These are phyloP conservation scores for Ophonus ardosiacus DNA, from an alignment of 2,888 invertebrate genomes.

Conservation along the genomic window DNA sequence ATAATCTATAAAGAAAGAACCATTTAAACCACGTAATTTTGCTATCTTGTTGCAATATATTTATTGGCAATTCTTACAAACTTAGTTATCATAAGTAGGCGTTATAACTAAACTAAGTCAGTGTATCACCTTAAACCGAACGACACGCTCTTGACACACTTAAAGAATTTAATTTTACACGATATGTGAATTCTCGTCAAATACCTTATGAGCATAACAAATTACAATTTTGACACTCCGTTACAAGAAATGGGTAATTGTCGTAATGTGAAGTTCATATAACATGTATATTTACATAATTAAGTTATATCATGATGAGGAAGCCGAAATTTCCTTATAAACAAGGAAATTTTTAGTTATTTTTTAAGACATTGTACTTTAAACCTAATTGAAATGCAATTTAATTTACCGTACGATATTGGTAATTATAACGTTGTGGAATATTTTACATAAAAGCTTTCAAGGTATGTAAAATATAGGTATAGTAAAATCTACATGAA, in stretches of 20 bases:
- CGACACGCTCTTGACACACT: constrained; percentile 14
- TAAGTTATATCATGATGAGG: background rate
- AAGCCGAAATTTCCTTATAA: too few relatives aligned
- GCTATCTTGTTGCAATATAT: background rate
- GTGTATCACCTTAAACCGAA: constrained; percentile 20
- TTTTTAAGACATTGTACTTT: background rate
- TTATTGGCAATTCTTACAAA: background rate
- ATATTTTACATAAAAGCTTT: too few relatives aligned
- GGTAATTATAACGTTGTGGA: too few relatives aligned
- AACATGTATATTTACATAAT: background rate
- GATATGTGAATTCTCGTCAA: background rate
- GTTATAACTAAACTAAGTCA: constrained; percentile 20
- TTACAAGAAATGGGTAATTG: background rate
- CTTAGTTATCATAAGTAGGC: background rate
- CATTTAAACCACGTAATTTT: background rate
- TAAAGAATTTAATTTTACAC: constrained; percentile 10
- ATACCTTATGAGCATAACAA: background rate
- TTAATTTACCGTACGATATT: too few relatives aligned
- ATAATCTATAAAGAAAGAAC: background rate
- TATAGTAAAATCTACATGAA: too few relatives aligned
- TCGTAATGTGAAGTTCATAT: background rate
- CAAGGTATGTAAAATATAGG: too few relatives aligned
- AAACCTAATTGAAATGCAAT: too few relatives aligned
- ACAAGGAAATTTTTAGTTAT: background rate
- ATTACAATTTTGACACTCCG: background rate